Evolutionary conservation across 2,888 invertebrate species (phyloP), one percentile per base, ranked within the genome.

Genomic region (Ceramica pisi): DNA sequence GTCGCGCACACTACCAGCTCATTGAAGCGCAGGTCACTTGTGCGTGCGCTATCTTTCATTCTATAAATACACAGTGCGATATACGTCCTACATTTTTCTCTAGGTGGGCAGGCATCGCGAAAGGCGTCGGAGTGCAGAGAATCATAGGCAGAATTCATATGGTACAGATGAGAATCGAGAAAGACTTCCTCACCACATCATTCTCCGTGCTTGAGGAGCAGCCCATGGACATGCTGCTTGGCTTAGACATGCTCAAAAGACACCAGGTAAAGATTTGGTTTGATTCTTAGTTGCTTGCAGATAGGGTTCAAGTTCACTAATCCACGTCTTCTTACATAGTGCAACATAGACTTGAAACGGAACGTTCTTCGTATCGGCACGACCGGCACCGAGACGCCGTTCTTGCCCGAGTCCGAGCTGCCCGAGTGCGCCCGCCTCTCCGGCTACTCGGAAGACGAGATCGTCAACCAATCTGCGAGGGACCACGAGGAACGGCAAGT

Each of bases 151-250:
- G 99, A 74, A 99, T 99, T 86, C 99, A 99, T 93, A 98, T 99
- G 98, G 98, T 98, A 12, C 99, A 99, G 94, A 98, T 99, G 93
- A 98, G 99, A 93, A 99, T 99, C 81, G 99, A 98, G 87, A 98
- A 97, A 82, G 98, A 98, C 90, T 99, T 98, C 92, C 96, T 99
- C 55, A 98, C 99, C 1, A 99, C 99, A 5, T 99, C 99, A 53
- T 99, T 99, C 94, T 99, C 99, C 44, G 99, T 99, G 51, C 96
- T 99, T 60, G 98, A 99, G 90, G 98, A 99, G 87, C 99, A 99
- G 92, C 98, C 99, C 1, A 99, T 99, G 99, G 99, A 99, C 89
- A 99, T 99, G 99, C 95, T 99, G 71, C 96, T 99, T 19, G 99
- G 99, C 0, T 96, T 99, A 67, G 99, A 99, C 90, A 99, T 99